Conservation (phyloP, 1,140 invertebrate genomes). For the Ericerus pela region DNA sequence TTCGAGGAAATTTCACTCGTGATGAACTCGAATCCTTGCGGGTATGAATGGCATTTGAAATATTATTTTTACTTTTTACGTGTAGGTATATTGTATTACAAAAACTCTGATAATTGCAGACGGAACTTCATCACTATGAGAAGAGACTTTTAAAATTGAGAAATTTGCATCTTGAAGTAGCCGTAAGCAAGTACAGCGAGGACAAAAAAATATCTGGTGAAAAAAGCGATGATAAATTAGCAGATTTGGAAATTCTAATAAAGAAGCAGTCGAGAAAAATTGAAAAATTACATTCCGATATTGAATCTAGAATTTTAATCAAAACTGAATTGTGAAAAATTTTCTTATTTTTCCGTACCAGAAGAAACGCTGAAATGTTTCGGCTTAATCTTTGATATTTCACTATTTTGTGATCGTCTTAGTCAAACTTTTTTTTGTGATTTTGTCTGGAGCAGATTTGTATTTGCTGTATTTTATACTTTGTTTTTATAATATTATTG, state of each 20-base stretch:
- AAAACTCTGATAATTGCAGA: conserved; percentile 32
- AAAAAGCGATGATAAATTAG: conserved; percentile 38
- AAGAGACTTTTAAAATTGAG: conserved; percentile 66
- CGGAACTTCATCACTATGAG: conserved; percentile 78
- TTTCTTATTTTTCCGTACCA: background rate
- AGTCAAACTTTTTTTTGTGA: background rate
- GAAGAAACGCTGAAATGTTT: too few relatives aligned
- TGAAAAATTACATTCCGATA: conserved; percentile 67
- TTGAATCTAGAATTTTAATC: conserved; percentile 52
- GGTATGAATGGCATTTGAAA: conserved; percentile 32
- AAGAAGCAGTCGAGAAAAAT: conserved; percentile 69
- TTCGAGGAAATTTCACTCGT: conserved; percentile 58
- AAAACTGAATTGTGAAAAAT: conserved; percentile 5
- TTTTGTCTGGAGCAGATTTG: background rate
- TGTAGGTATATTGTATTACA: too few relatives aligned
- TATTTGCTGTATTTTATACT: background rate
- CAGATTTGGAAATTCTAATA: conserved; percentile 49
- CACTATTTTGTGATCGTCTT: background rate
- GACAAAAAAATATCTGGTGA: conserved; percentile 42
- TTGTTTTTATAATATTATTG: background rate
- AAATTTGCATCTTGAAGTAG: conserved; percentile 60
- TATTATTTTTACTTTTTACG: background rate
- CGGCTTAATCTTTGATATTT: too few relatives aligned
- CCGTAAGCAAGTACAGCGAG: conserved; percentile 40
- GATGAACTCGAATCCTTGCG: conserved; percentile 70